Evolutionary conservation across 37 sponge, comb jelly and placozoan species (phyloP), one percentile per base, ranked within the genome.

Genomic region (Haliclona indistincta): DNA sequence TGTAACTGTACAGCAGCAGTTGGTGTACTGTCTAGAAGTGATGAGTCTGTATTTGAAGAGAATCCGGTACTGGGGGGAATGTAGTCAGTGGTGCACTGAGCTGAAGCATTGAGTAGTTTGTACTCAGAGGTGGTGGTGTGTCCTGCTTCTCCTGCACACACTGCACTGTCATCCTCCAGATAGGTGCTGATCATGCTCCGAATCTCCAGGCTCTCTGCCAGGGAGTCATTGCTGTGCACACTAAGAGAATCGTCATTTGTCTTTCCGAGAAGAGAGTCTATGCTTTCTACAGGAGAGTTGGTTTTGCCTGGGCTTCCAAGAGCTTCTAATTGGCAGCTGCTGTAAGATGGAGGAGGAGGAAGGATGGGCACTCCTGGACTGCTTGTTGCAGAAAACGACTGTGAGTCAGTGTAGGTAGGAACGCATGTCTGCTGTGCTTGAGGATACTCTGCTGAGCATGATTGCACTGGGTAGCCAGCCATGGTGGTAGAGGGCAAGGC

Each of bases 141-240:
- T 40, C 79, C 64, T 17, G 64, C 78, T 0, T 56, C 49, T n/a
- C 25, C 28, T n/a, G 60, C 25, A 58, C 60, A 58, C 11, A 49
- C 33, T 3, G 70, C 32, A 28, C 62, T 37, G 0, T 54, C 37
- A 37, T 79, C 80, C 0, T 86, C 86, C 41, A 86, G 54, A 42
- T 86, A 86, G 8, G 79, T 80, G 35, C 73, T 77, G 61, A 86
- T 86, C 80, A 86, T 79, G 75, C 78, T 86, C 32, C 75, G 73
- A 1, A 86, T 56, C 45, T 86, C 86, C n/a, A n/a, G n/a, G 4
- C 45, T 45, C 63, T 85, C 85, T 2, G 73, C 63, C 15, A 64
- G 40, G 22, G 81, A 81, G 53, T 81, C 73, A 1, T 62, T 45
- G 39, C 86, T 79, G 1, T 71, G 47, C 13, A 73, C 77, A n/a